phyloP scores from a whole-genome alignment of 2,113 vertebrate species.

The Genyomyrus donnyi region DNA sequence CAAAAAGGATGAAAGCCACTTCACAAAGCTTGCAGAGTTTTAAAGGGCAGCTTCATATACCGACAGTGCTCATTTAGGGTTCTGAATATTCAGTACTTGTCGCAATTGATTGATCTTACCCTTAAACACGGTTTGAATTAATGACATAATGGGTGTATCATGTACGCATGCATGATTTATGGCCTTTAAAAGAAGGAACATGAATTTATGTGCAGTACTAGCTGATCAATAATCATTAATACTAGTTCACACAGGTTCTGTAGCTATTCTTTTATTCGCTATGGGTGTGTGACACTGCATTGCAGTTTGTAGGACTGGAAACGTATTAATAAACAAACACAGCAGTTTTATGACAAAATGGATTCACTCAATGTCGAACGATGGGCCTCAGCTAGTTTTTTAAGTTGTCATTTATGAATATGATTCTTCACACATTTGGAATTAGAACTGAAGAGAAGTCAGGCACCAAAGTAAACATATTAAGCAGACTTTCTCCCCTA shows the following conservation, averaged over 20 bases:
- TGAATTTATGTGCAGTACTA: background rate
- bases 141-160: background rate
- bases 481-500: background rate
- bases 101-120: background rate
- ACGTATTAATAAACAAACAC: background rate
- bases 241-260: background rate
- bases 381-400: background rate
- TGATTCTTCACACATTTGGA: background rate
- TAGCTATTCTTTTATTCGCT: background rate
- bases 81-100: background rate
- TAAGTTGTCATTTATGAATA: background rate
- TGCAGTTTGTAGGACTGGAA: background rate
- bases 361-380: background rate
- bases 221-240: background rate
- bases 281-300: background rate
- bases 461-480: background rate
- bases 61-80: background rate
- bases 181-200: background rate
- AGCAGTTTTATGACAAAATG: background rate
- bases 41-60: background rate
- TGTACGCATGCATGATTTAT: background rate
- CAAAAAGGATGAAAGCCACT: background rate
- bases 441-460: background rate
- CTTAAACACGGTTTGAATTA: background rate
- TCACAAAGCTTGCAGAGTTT: background rate